Evolutionary conservation across 2,113 vertebrate genomes (phyloP), one percentile per base, ranked within the genome.

Genomic region (Picathartes gymnocephalus): DNA sequence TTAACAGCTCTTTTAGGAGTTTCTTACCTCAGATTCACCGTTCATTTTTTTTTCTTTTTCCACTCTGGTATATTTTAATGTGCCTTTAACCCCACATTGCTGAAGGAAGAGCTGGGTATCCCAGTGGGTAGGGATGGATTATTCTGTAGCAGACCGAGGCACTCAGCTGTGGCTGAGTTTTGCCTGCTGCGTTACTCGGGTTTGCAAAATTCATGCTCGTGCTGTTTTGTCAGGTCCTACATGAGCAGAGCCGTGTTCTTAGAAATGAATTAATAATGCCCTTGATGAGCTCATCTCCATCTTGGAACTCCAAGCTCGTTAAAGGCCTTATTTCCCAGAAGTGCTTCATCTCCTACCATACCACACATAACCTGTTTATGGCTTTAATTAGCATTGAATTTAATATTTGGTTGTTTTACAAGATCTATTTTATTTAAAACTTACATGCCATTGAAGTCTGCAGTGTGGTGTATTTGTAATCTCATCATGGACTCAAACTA

Each of bases 241-340:
- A 95, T 5, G 58, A 91, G 73, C 91, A 68, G 22, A 64, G 78
- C 54, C n/a, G 19, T 92, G 92, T 94, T 96, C 95, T 93, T 50
- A 70, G 86, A 82, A 78, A 96, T 96, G 80, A 96, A 95, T 96
- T 78, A 94, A 86, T 93, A 86, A 97, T 97, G 88, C 77, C 86
- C 86, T 77, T 95, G 78, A 94, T 90, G 92, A 96, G 83, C 79
- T 91, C 81, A 81, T 90, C 90, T 85, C 76, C 39, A 15, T 20
- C 58, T 93, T 93, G 81, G n/a, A 62, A 33, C 61, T 93, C 87
- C 62, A 45, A 48, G 65, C 61, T 85, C 95, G 56, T 95, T 86
- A 88, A 92, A 81, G 81, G 50, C 45, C 31, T 93, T 60, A 72
- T 93, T 92, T 79, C 76, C 83, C 89, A 96, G 65, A 93, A 90